Conservation (phyloP, 2,113 vertebrate genomes). For the Neomonachus schauinslandi region DNA sequence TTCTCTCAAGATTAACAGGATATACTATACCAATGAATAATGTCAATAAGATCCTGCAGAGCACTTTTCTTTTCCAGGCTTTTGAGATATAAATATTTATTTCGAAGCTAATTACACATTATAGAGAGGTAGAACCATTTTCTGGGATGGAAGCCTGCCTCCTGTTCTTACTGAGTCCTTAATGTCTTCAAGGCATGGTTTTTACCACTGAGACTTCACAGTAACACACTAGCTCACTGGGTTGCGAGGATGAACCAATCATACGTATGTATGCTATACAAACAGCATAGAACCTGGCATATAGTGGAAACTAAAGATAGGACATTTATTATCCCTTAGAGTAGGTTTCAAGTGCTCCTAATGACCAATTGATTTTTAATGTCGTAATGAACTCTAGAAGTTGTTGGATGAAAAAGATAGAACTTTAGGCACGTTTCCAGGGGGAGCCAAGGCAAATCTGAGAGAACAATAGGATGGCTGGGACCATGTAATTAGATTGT, state of each 20-base stretch:
- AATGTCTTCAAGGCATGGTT: neutral
- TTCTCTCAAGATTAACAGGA: slow-evolving; percentile 17
- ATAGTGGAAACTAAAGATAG: neutral
- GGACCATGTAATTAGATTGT: slow-evolving; percentile 43
- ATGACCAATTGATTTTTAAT: neutral
- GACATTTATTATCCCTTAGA: neutral
- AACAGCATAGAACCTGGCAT: neutral
- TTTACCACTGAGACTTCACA: neutral
- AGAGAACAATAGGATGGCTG: neutral
- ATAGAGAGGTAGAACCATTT: neutral
- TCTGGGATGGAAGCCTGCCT: neutral
- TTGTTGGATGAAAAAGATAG: slow-evolving; percentile 17
- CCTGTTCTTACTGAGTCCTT: slow-evolving; percentile 2
- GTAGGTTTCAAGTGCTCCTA: slow-evolving; percentile 6
- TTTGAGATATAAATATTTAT: slow-evolving; percentile 28
- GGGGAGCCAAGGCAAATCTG: slow-evolving; percentile 19
- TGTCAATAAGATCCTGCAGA: neutral
- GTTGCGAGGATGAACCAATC: neutral
- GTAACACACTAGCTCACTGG: neutral
- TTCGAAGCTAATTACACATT: neutral
- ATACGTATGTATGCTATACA: neutral
- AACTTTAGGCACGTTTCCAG: neutral
- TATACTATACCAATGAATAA: neutral
- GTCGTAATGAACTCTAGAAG: neutral
- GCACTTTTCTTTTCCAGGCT: neutral